A percentile compares a stretch with the other conserved stretches of the same genome.
Evolutionary conservation across 2,113 vertebrate genomes (phyloP).

Genomic region (Lonchura striata): DNA sequence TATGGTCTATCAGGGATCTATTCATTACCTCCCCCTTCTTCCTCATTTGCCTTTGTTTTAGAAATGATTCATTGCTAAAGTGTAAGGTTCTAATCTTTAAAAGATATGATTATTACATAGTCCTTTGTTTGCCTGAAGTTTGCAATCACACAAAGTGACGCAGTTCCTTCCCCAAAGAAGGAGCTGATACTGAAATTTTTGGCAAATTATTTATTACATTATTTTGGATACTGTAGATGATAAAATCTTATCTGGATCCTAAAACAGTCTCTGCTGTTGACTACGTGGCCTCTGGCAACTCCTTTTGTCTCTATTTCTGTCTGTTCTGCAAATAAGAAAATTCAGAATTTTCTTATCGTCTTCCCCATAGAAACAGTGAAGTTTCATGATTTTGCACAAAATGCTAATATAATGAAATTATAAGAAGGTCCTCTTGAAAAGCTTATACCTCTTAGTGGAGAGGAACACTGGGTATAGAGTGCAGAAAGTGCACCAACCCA

Average conservation of each 20-base stretch:
- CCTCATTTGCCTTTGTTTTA: slow-evolving; percentile 37
- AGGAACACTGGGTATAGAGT: not conserved
- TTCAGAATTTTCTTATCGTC: not conserved
- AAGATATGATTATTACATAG: slow-evolving; percentile 19
- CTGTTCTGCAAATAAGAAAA: not conserved
- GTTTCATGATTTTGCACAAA: not conserved
- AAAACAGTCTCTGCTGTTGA: not conserved
- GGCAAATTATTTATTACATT: not conserved
- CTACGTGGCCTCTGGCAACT: not conserved
- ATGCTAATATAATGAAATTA: not conserved
- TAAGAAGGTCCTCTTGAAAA: not conserved
- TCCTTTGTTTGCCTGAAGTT: slow-evolving; percentile 25
- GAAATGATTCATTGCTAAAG: slow-evolving; percentile 26
- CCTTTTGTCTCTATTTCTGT: not conserved
- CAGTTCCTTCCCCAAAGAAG: not conserved
- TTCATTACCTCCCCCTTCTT: not conserved
- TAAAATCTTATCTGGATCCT: not conserved
- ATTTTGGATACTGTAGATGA: not conserved
- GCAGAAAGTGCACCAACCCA: not conserved
- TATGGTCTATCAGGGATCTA: not conserved
- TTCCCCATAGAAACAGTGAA: not conserved
- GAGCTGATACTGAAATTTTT: not conserved
- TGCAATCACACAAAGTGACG: not conserved
- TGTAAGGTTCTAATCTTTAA: slow-evolving; percentile 20
- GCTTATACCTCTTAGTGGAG: not conserved